phyloP scores from a whole-genome alignment of 2,888 invertebrate species.

The Leptinotarsa peninsularis region DNA sequence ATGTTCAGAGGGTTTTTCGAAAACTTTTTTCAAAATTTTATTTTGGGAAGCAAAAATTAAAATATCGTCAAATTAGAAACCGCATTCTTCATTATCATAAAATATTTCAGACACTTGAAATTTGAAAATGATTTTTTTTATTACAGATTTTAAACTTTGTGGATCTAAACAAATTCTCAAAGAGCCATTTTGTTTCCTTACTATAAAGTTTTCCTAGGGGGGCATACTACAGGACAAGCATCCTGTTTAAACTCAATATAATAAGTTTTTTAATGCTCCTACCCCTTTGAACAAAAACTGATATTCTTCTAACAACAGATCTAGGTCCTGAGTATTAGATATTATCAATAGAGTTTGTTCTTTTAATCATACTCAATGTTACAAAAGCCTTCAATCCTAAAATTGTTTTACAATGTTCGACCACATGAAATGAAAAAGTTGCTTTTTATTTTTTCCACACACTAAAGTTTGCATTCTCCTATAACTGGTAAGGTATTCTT shows the following conservation, averaged over 20 bases:
- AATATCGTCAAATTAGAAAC: too few species aligned
- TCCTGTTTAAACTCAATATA: slow-evolving; percentile 35
- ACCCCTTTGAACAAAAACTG: slow-evolving; percentile 33
- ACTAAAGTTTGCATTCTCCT: not conserved
- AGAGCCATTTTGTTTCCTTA: slow-evolving; percentile 29
- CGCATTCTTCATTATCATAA: too few species aligned
- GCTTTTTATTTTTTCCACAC: not conserved
- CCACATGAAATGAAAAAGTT: slow-evolving; percentile 19
- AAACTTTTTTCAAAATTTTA: too few species aligned
- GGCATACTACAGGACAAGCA: slow-evolving; percentile 28
- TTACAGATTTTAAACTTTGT: slow-evolving; percentile 27
- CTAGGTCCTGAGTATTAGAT: not conserved
- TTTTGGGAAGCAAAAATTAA: too few species aligned
- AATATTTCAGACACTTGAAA: too few species aligned
- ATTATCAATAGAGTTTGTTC: slow-evolving; percentile 6
- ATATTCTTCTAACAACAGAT: slow-evolving; percentile 43
- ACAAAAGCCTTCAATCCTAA: slow-evolving; percentile 31
- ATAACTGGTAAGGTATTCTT: not conserved
- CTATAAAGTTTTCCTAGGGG: slow-evolving; percentile 34
- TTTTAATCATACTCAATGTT: slow-evolving; percentile 29
- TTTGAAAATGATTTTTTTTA: slow-evolving; percentile 26
- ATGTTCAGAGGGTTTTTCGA: too few species aligned
- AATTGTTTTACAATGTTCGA: slow-evolving; percentile 30
- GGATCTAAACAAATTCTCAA: slow-evolving; percentile 41
- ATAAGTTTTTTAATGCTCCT: slow-evolving; percentile 33